Base-by-base conservation (phyloP, 1,140 invertebrate species). In the Heliconius congener region DNA sequence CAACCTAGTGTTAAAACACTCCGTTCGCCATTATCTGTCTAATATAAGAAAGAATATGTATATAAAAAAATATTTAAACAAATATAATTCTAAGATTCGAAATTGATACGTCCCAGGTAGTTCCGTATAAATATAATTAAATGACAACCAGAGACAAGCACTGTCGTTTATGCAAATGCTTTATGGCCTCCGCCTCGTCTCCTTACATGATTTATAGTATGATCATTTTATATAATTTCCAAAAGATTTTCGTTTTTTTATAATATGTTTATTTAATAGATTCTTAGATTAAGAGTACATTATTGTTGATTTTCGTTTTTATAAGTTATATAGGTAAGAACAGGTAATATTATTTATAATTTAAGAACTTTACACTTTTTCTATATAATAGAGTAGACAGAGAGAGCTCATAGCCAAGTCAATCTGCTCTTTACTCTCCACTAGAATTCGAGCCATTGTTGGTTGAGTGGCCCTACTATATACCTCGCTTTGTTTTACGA, bases 91-190 rank as follows among this genome's bases (percentile, higher is more conserved):
- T 27, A 27, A 46, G 74, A 78, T 73, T 81, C 73, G 46, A 79
- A 82, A 84, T 84, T 75, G 80, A 83, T 84, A 83, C 72, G 74
- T 84, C 79, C 73, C 52, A 57, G 73, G 75, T 81, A 78, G 81
- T 83, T 82, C 77, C 73, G 78, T 76, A 80, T 85, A 82, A 84
- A 87, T 83, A 82, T 83, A 83, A 85, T 85, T 84, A 86, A 81
- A 81, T 76, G 80, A 82, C 80, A 82, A 74, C 81, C 79, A 66
- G 86, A 78, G 81, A 81, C 81, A 81, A 80, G 81, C 77, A 81
- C 87, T 82, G 85, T 85, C 88, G 84, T 81, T 85, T 88, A 88
- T 90, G 88, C 88, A 88, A 87, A 90, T 88, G 85, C 71, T 90
- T 90, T 88, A 90, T 88, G 75, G 81, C 81, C 83, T 81, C 81